Evolutionary conservation across 2,797 vertebrate species (phyloP), one percentile per base, ranked within the genome.

Genomic region (Gobio occitaniae): DNA sequence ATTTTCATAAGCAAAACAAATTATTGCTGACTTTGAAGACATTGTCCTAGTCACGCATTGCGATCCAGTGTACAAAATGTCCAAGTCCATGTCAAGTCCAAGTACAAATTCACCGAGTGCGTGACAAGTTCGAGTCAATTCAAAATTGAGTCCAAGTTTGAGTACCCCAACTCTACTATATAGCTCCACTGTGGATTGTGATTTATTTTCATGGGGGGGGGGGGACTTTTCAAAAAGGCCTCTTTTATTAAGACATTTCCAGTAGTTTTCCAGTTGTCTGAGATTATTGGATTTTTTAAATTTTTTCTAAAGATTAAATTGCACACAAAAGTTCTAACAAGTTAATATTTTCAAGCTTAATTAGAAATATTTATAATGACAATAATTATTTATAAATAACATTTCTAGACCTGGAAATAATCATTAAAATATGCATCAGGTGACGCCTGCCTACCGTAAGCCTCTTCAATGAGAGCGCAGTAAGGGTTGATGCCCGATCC

Each of bases 401-500:
- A 17, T 74, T 52, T 36, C 48, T 29, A 74, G 17, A 74, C 3
- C 70, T 50, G 15, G 47, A 48, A 50, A 50, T 0, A 0, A 25
- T 2, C 2, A 32, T 32, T 32, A 25, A 19, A 25, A 56, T 3
- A 21, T 25, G 7, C 1, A 21, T 8, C 16, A 61, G 17, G 10
- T 54, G 80, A 38, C 29, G 32, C 48, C 54, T 63, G 10, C 65
- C 11, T 96, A 98, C 97, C 97, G 56, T 97, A 97, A 72, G 97
- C 96, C 92, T 97, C 97, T 91, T 98, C 97, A 88, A 97, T 98
- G 71, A 96, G 95, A 19, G 96, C 95, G 86, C 97, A 98, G 65
- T 97, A 97, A 21, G 97, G 96, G 93, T 97, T 98, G 91, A 96
- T 93, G 72, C 96, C 95, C 0, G 94, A 93, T 86, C 95, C 96